Base-by-base conservation (phyloP, 35 echinoderm and acorn worm genomes). In the Apostichopus japonicus region DNA sequence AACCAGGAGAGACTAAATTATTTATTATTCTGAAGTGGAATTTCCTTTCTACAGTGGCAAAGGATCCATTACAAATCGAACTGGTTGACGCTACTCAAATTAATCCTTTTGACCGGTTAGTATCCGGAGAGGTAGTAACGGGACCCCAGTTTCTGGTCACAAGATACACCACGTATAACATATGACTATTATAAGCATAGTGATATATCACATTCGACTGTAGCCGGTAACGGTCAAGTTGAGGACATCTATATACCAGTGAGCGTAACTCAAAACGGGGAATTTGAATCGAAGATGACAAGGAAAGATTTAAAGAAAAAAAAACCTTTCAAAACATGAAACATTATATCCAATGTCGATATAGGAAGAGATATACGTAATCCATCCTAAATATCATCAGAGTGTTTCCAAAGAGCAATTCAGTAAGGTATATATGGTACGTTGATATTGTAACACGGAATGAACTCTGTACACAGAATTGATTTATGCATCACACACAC, bases 1-100 rank as follows among this genome's bases (percentile, higher is more conserved):
- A 65, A 52, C 86, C 86, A 33, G 86, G 86, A 72, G 61, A 89
- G 86, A 73, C 86, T 23, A 89, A 89, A 89, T 89, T 89, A 89
- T 89, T 89, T 89, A 89, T 89, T 65, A 89, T 89, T 51, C 86
- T 89, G 86, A 73, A 89, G 67, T 73, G 86, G 59, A 58, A 63
- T 89, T 89, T 73, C 86, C 33, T 33, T 72, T 89, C 86, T 52
- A 84, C 81, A 84, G 81, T 84, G 81, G 81, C 81, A 84, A 6
- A 73, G 61, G 67, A 89, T 89, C 86, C 9, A 72, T 89, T 89
- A 89, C 61, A 16, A 22, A 72, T 67, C 86, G 86, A 67, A 89
- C 86, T 72, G 63, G 59, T 73, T 65, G 56, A 52, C 17, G 56
- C 86, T 67, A 72, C 86, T 89, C 86, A 72, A 71, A 73, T 89